A percentile compares a stretch with the other conserved stretches of the same genome.
Conservation (phyloP, 2,797 vertebrate genomes). For the Anableps anableps region DNA sequence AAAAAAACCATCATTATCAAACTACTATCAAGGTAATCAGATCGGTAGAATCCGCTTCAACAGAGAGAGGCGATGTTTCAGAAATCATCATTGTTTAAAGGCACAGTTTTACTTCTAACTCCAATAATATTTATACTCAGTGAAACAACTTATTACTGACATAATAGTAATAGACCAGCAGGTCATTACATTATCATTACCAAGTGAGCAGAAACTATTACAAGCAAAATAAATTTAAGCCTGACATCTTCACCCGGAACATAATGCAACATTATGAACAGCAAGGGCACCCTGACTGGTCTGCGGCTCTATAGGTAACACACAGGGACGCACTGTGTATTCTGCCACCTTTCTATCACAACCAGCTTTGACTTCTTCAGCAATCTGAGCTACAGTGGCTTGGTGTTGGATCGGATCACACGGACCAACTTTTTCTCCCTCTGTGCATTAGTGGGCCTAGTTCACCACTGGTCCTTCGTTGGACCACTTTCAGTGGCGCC, state of each 20-base stretch:
- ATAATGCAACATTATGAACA: too few relatives aligned
- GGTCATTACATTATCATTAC: too few relatives aligned
- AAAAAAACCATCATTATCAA: not conserved
- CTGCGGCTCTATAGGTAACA: too few relatives aligned
- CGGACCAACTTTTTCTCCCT: not conserved
- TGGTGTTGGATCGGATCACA: not conserved
- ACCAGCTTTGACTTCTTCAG: not conserved
- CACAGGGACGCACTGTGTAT: too few relatives aligned
- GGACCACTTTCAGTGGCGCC: too few relatives aligned
- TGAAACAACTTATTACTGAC: not conserved
- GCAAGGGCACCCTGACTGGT: too few relatives aligned
- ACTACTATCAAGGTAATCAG: not conserved
- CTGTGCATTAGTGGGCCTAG: not conserved
- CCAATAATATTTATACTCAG: not conserved
- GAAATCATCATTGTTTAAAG: too few relatives aligned
- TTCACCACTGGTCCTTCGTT: not conserved
- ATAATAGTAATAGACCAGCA: too few relatives aligned
- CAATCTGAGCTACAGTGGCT: not conserved
- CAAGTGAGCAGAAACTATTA: too few relatives aligned
- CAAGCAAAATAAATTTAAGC: too few relatives aligned
- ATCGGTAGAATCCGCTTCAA: not conserved
- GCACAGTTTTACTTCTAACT: not conserved
- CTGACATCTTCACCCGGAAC: too few relatives aligned
- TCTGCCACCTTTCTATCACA: not conserved
- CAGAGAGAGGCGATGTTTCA: too few relatives aligned